Conservation (phyloP, 2,888 invertebrate genomes). For the Rhagophthalmus giganteus region DNA sequence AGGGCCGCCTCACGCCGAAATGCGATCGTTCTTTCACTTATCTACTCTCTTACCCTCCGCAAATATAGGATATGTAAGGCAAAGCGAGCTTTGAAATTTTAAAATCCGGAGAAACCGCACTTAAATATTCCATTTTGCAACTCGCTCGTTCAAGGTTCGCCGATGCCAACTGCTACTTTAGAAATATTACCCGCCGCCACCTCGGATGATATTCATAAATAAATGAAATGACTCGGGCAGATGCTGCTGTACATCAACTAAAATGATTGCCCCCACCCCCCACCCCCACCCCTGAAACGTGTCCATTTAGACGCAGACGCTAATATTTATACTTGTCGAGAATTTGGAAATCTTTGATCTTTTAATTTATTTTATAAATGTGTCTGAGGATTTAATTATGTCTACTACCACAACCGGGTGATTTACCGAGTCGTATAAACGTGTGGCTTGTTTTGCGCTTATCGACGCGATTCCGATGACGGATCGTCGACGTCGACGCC, state of each 20-base stretch:
- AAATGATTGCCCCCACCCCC: constrained; percentile 34
- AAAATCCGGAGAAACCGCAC: constrained; percentile 32
- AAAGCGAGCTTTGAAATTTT: constrained; percentile 33
- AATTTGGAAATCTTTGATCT: constrained; percentile 34
- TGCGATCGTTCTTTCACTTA: constrained; percentile 43
- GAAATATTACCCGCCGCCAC: constrained; percentile 33
- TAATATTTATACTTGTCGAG: constrained; percentile 34
- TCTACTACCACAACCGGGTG: constrained; percentile 10
- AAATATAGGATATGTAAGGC: constrained; percentile 35
- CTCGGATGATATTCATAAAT: constrained; percentile 35
- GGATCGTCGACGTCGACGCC: no score
- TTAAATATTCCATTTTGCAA: constrained; percentile 35
- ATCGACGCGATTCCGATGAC: no score
- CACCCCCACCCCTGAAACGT: constrained; percentile 33
- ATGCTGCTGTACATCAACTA: constrained; percentile 32
- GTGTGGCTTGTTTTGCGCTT: background rate
- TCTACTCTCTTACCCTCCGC: constrained; percentile 34
- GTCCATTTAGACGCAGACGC: constrained; percentile 31
- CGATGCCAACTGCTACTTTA: constrained; percentile 28
- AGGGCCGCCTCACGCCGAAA: constrained; percentile 39
- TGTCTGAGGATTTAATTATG: constrained; percentile 29
- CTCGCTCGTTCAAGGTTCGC: constrained; percentile 27
- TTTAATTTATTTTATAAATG: constrained; percentile 33
- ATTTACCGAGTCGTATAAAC: constrained; percentile 13
- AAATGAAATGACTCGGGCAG: constrained; percentile 35